phyloP scores from a whole-genome alignment of 2,888 invertebrate genomes.

The Asteroscopus sphinx region DNA sequence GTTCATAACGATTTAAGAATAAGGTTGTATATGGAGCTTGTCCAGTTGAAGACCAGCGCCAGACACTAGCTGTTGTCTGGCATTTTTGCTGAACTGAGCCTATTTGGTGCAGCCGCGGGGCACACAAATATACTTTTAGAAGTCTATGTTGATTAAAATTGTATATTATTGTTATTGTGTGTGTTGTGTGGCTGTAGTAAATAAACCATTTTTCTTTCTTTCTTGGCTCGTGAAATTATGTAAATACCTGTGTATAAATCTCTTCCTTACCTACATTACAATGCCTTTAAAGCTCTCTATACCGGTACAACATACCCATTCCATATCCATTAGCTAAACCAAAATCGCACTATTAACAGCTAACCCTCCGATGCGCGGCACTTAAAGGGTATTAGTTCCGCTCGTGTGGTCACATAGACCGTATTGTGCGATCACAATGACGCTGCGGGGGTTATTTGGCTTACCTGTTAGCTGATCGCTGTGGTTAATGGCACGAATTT shows the following conservation, averaged over 20 bases:
- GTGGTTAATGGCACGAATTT: conserved; percentile 53
- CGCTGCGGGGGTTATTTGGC: conserved; percentile 59
- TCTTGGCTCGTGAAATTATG: too few species aligned
- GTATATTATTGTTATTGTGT: too few species aligned
- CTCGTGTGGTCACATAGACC: conserved; percentile 78
- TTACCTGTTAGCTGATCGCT: conserved; percentile 69
- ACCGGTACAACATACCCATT: conserved; percentile 24
- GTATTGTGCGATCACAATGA: conserved; percentile 68
- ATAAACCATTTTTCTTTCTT: too few species aligned
- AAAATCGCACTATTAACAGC: conserved; percentile 74
- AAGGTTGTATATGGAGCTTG: too few species aligned
- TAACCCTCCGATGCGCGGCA: conserved; percentile 71
- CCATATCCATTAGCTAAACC: conserved; percentile 70
- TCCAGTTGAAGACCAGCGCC: too few species aligned
- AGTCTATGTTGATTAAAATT: too few species aligned
- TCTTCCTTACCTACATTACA: neutral
- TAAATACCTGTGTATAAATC: neutral
- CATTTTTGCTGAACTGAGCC: too few species aligned
- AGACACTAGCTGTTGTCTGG: too few species aligned
- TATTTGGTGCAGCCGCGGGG: too few species aligned
- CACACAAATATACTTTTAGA: too few species aligned
- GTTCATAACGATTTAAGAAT: too few species aligned
- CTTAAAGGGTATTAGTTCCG: conserved; percentile 81
- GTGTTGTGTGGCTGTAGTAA: too few species aligned
- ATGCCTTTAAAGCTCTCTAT: neutral